Conservation (phyloP, 2,888 invertebrate genomes). For the Pycnomerus fuliginosus region DNA sequence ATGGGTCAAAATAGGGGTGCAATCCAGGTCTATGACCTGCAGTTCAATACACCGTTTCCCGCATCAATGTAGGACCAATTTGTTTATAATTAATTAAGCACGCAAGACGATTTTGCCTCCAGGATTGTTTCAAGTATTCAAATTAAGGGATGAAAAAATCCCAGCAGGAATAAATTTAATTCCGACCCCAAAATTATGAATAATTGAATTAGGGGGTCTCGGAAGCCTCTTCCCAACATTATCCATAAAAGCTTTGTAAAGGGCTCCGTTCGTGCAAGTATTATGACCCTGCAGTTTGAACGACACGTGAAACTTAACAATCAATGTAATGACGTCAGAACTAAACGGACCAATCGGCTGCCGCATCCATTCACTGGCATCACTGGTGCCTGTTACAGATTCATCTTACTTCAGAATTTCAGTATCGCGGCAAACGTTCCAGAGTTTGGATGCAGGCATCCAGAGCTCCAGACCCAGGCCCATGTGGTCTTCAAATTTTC, state of each 20-base stretch:
- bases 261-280: constrained; percentile 42
- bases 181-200: no score
- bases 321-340: constrained; percentile 76
- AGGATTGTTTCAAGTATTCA: no score
- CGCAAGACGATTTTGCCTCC: no score
- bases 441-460: constrained; percentile 26
- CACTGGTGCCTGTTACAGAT: constrained; percentile 49
- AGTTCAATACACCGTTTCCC: constrained; percentile 42
- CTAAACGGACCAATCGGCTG: constrained; percentile 59
- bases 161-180: no score
- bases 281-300: constrained; percentile 45
- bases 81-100: constrained; percentile 24
- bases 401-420: constrained; percentile 49
- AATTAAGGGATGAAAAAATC: no score
- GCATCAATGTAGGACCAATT: constrained; percentile 33
- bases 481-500: constrained; percentile 6
- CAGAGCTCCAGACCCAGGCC: constrained; percentile 21
- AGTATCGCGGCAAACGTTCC: constrained; percentile 40
- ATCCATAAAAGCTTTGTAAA: no score
- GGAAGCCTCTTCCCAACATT: no score
- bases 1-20: constrained; percentile 47
- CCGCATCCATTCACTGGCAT: constrained; percentile 66
- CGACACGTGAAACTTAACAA: constrained; percentile 62
- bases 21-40: constrained; percentile 44
- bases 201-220: no score